Evolutionary conservation across 64 coral and sea anemone genomes (phyloP).

Genomic region (Anthopleura sola): DNA sequence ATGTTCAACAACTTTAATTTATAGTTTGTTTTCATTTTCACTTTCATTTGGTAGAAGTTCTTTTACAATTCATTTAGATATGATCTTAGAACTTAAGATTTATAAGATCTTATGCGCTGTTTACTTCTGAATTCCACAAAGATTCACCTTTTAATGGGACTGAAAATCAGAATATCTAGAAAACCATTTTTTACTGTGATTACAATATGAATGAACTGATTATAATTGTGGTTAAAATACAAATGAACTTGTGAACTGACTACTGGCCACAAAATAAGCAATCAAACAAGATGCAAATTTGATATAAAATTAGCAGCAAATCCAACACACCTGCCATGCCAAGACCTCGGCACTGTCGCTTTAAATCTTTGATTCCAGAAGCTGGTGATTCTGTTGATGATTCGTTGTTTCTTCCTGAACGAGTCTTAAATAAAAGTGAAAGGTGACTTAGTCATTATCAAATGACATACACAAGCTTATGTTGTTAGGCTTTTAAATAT

Average conservation of each 20-base stretch:
- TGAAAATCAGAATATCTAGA: not conserved
- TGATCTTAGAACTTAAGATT: not conserved
- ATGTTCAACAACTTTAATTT: not conserved
- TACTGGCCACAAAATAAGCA: not conserved
- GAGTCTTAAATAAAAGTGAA: slow-evolving; percentile 4
- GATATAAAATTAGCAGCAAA: not conserved
- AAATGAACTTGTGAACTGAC: not conserved
- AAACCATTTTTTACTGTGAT: not conserved
- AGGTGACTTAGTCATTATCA: not conserved
- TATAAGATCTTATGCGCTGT: not conserved
- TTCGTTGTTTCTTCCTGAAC: not conserved
- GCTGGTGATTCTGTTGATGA: slow-evolving; percentile 44
- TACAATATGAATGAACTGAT: not conserved
- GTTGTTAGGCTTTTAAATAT: not conserved
- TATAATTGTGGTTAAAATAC: not conserved
- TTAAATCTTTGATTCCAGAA: slow-evolving; percentile 77
- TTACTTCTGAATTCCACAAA: not conserved
- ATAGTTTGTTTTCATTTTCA: not conserved
- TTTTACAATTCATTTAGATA: not conserved
- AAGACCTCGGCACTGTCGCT: slow-evolving; percentile 84
- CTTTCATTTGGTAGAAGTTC: not conserved
- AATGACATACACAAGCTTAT: not conserved
- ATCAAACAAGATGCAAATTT: not conserved
- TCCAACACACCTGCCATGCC: slow-evolving; percentile 78
- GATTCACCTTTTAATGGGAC: not conserved